A percentile compares a stretch with the other conserved stretches of the same genome.
These are phyloP conservation scores for Chalcis sispes DNA, from an alignment of 2,888 invertebrate genomes.

Conservation along the genomic window DNA sequence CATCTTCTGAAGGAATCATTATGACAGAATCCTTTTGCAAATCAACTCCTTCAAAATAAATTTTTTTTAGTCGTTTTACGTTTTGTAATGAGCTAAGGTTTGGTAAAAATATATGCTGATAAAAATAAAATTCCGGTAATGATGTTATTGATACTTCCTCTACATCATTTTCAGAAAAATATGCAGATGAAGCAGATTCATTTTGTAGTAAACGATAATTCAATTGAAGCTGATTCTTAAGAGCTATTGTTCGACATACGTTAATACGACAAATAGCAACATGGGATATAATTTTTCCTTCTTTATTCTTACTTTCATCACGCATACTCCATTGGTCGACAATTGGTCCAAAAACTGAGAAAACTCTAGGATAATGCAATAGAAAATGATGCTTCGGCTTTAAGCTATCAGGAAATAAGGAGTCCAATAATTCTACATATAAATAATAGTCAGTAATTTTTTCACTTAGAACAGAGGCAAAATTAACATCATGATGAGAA, in stretches of 20 bases:
- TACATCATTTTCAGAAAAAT: too few relatives aligned
- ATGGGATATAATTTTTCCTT: neutral
- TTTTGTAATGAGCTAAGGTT: too few relatives aligned
- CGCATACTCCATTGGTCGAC: neutral
- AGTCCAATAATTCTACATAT: neutral
- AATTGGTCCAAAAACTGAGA: neutral
- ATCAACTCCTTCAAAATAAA: too few relatives aligned
- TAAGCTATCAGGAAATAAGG: neutral
- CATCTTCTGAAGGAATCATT: too few relatives aligned
- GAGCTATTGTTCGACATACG: neutral
- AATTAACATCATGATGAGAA: neutral
- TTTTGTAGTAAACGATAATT: too few relatives aligned
- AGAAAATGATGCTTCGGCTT: constrained; percentile 7
- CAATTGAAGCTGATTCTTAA: constrained; percentile 1
- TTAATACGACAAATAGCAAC: constrained; percentile 2
- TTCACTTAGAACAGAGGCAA: neutral
- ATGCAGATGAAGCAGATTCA: too few relatives aligned
- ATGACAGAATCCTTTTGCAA: too few relatives aligned
- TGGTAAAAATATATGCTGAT: too few relatives aligned
- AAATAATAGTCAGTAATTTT: neutral
- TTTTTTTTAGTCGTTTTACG: too few relatives aligned
- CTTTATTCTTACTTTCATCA: neutral
- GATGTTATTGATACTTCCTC: too few relatives aligned
- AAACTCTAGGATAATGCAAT: neutral
- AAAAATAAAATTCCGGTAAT: too few relatives aligned